phyloP scores from a whole-genome alignment of 2,113 vertebrate species.

The Zingel zingel region DNA sequence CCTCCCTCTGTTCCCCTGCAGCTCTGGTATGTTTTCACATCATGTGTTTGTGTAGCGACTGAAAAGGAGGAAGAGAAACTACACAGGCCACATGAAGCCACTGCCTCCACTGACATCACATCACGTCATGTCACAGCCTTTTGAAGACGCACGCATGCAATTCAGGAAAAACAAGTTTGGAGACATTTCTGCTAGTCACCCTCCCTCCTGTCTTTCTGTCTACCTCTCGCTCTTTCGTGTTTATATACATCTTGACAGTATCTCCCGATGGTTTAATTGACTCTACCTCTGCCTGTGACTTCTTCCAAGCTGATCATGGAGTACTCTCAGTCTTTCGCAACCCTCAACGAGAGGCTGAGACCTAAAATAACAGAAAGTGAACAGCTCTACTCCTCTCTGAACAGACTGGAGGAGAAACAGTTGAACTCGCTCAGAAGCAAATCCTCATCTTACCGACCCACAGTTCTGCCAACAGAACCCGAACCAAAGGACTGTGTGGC shows the following conservation, averaged over 20 bases:
- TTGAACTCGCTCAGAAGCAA: neutral
- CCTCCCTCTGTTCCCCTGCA: constrained; percentile 27
- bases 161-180: constrained; percentile 80
- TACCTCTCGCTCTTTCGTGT: constrained; percentile 10
- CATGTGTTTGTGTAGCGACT: constrained; percentile 39
- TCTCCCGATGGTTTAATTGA: constrained; percentile 4
- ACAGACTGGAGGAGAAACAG: constrained; percentile 58
- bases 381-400: constrained; percentile 59
- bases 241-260: neutral
- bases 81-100: constrained; percentile 10
- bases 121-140: constrained; percentile 38
- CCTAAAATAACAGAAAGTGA: constrained; percentile 53
- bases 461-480: constrained; percentile 14
- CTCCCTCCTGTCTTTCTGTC: constrained; percentile 27
- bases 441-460: neutral
- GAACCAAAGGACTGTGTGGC: neutral
- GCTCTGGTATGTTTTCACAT: constrained; percentile 57
- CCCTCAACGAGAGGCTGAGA: constrained; percentile 65
- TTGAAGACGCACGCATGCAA: constrained; percentile 28
- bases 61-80: constrained; percentile 44
- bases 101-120: constrained; percentile 69
- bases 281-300: constrained; percentile 1
- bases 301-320: constrained; percentile 61
- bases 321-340: constrained; percentile 56
- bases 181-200: constrained; percentile 61